Base-by-base conservation (phyloP, 2,888 invertebrate species). In the Lasioglossum villosulum region DNA sequence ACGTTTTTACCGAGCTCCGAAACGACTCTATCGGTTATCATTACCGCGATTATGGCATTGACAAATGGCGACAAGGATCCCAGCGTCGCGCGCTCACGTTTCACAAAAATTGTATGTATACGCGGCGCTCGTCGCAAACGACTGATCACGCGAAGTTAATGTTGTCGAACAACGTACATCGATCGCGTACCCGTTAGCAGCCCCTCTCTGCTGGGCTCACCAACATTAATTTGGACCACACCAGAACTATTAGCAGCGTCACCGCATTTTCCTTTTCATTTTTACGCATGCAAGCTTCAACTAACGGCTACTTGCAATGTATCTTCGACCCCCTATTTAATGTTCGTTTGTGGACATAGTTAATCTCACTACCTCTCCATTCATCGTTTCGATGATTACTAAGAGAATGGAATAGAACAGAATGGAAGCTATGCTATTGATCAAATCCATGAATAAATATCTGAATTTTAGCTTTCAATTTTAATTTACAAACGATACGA, bases 101-200 rank as follows among this genome's bases (percentile, higher is more conserved):
- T 34, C 27, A n/a, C 3, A 77, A 72, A 56, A 73, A 75, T 73
- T 12, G 37, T 45, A 16, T 45, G 16, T 45, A 19, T 14, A 30
- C 27, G 42, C 30, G 10, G 4, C 56, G 56, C 42, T 34, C 71
- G 80, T 75, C 59, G 30, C 75, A 70, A 74, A 63, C 63, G 59
- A n/a, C 34, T 63, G 66, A 68, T 34, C 59, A 70, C 66, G n/a
- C 56, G 16, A 16, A 23, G 30, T 27, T n/a, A 45, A 48, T 34
- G 39, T 16, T 19, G n/a, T 30, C 14, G 23, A 27, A 78, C 19
- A 30, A 27, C 19, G 68, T 70, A 75, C 70, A 72, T 68, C 42
- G 37, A 86, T 80, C 75, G 71, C 45, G 72, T 84, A 71, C 56
- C 85, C 73, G 84, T 85, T 84, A 79, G 56, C 23, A 37, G 45